These are phyloP conservation scores for Halichoerus grypus DNA, from an alignment of 2,113 vertebrate species.

Conservation along the genomic window DNA sequence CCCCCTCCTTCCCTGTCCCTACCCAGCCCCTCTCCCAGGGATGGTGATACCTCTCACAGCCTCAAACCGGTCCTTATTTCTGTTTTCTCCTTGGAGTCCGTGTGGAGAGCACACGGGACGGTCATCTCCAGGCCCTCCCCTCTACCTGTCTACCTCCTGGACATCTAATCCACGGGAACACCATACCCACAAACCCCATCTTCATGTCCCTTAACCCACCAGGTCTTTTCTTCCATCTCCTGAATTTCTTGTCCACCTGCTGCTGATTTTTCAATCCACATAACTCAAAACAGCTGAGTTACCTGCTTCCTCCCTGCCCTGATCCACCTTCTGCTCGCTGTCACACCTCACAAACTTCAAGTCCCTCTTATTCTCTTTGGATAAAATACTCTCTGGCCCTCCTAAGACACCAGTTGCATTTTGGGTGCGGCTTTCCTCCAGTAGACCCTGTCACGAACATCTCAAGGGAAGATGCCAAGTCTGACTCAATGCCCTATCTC, in stretches of 20 bases:
- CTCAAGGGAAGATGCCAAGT: neutral
- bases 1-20: neutral
- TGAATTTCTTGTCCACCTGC: neutral
- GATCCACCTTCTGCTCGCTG: neutral
- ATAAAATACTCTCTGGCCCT: neutral
- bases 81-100: neutral
- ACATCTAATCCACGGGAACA: neutral
- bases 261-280: neutral
- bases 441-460: neutral
- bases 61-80: neutral
- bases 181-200: neutral
- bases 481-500: neutral
- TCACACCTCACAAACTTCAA: neutral
- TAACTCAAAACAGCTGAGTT: neutral
- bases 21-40: neutral
- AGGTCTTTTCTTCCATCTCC: neutral
- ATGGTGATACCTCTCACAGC: neutral
- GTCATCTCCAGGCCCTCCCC: neutral
- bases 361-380: neutral
- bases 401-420: neutral
- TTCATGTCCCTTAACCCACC: neutral
- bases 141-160: neutral
- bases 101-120: neutral
- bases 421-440: neutral
- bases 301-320: neutral